These are phyloP conservation scores for Pectinophora gossypiella DNA, from an alignment of 1,140 invertebrate genomes.

Conservation along the genomic window DNA sequence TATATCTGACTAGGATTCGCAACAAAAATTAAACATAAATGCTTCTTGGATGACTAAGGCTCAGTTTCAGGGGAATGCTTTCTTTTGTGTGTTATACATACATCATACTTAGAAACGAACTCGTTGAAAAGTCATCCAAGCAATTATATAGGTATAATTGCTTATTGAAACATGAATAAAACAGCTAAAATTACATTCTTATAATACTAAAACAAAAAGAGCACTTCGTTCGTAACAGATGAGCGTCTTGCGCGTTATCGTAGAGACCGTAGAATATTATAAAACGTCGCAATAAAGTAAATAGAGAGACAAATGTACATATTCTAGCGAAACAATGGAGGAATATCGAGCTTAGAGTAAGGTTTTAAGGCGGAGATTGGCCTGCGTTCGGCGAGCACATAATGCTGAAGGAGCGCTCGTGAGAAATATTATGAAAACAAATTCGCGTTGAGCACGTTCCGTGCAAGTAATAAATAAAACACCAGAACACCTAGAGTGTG, in stretches of 20 bases:
- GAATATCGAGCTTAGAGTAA: constrained; percentile 30
- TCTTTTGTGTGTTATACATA: too few relatives aligned
- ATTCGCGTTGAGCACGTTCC: constrained; percentile 70
- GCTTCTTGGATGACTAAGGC: too few relatives aligned
- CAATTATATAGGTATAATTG: too few relatives aligned
- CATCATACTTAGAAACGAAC: too few relatives aligned
- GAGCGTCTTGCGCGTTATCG: constrained; percentile 59
- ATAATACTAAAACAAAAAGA: constrained; percentile 43
- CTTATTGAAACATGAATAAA: not conserved
- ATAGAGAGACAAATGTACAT: constrained; percentile 67
- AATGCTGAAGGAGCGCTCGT: constrained; percentile 47
- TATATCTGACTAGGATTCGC: too few relatives aligned
- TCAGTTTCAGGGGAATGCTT: too few relatives aligned
- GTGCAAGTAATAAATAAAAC: constrained; percentile 69
- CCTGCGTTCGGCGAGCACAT: constrained; percentile 41
- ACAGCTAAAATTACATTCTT: not conserved
- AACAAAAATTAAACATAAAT: too few relatives aligned
- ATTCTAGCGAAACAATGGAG: constrained; percentile 11
- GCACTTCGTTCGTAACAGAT: constrained; percentile 44
- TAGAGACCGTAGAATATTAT: constrained; percentile 66
- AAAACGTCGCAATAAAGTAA: constrained; percentile 71
- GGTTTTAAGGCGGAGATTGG: constrained; percentile 28
- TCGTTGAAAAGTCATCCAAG: too few relatives aligned
- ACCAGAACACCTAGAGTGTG: constrained; percentile 53
- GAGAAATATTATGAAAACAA: constrained; percentile 75